Base-by-base conservation (phyloP, 1,140 invertebrate genomes). In the Gonatopus flavifemur region DNA sequence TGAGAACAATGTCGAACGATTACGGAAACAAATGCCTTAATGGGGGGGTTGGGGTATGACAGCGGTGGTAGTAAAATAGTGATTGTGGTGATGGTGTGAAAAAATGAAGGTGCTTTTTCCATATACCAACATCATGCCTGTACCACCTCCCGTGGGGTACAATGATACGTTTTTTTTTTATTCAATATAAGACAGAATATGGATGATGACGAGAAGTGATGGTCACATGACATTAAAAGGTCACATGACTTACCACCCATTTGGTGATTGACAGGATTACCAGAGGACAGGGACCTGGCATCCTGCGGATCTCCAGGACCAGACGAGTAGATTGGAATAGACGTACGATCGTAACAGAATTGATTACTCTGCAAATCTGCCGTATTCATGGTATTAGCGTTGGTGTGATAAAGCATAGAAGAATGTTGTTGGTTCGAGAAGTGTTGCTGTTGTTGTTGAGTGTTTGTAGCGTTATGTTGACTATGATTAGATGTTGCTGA, bases 331-430 rank as follows among this genome's bases (percentile, higher is more conserved):
- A 80, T 74, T 73, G 77, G 69, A 72, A 80, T 76, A 22, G 70
- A 70, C 70, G 78, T 76, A 72, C 82, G 79, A 78, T 83, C 81
- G 67, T 82, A 83, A 81, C 81, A 82, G 77, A 81, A 83, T 76
- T 82, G 81, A 74, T 77, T 79, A 67, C 70, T 74, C 67, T 77
- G 77, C 69, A 74, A 70, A 49, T 74, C 70, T 55, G 64, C 66
- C 57, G 68, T 69, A 63, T 67, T 74, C 64, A 73, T 67, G 49
- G 68, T 72, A 54, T 69, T 74, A 43, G 69, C 64, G 42, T 62
- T 67, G 39, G 76, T 75, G 62, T 78, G 76, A 70, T 82, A 81
- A 73, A 81, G 73, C 76, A 81, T 78, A 64, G 76, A 73, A 59
- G 74, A 70, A 61, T 81, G 79, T 70, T 76, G 74, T 69, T 73